These are phyloP conservation scores for Sinocyclocheilus maitianheensis DNA, from an alignment of 2,113 vertebrate genomes.

Conservation along the genomic window DNA sequence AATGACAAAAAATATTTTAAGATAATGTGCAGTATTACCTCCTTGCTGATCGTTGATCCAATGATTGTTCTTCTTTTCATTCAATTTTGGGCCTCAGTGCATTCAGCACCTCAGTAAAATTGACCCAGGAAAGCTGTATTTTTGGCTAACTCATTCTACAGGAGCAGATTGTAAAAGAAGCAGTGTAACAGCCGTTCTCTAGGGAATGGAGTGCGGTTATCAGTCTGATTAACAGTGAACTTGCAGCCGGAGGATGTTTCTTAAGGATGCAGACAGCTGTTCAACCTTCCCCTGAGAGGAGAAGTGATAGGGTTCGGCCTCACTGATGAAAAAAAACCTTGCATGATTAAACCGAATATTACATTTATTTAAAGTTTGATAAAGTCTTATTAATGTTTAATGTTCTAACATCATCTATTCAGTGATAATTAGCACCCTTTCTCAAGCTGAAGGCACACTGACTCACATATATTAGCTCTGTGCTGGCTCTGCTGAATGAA, in stretches of 20 bases:
- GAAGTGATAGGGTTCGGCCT: not conserved
- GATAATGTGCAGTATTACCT: not conserved
- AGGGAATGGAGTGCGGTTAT: not conserved
- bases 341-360: conserved; percentile 34
- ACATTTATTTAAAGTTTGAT: conserved; percentile 26
- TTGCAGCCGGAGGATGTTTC: conserved; percentile 27
- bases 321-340: not conserved
- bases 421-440: conserved; percentile 4
- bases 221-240: conserved; percentile 22
- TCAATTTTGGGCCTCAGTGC: not conserved
- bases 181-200: not conserved
- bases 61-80: conserved; percentile 39
- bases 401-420: not conserved
- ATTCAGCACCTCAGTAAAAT: conserved; percentile 11
- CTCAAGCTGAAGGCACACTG: not conserved
- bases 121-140: conserved; percentile 7
- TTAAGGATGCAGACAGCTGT: conserved; percentile 42
- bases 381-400: conserved; percentile 23
- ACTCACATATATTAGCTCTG: not conserved
- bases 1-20: not conserved
- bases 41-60: not conserved
- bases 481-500: not conserved
- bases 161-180: conserved; percentile 5
- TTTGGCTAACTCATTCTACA: conserved; percentile 6
- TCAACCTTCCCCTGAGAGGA: conserved; percentile 23